Conservation (phyloP, 2,113 vertebrate species). For the Chloropsis cyanopogon region DNA sequence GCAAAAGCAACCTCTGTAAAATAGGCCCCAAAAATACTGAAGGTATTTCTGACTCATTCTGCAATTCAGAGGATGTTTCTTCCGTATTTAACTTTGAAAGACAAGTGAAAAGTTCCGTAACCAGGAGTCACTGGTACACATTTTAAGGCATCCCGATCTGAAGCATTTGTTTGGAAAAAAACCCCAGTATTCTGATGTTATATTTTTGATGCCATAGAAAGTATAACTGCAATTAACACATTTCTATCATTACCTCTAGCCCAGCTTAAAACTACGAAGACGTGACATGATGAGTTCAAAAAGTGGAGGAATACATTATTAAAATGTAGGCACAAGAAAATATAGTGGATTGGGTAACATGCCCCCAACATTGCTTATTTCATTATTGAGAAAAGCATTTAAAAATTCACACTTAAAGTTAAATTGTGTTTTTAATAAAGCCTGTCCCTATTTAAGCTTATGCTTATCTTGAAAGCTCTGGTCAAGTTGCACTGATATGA, state of each 20-base stretch:
- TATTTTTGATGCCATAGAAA: background rate
- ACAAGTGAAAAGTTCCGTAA: background rate
- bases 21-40: background rate
- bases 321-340: background rate
- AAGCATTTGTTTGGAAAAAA: background rate
- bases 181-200: background rate
- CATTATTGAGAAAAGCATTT: background rate
- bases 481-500: background rate
- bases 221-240: background rate
- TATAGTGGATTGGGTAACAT: background rate
- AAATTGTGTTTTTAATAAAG: background rate
- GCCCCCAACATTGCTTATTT: background rate
- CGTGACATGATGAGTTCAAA: background rate
- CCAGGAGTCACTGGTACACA: background rate
- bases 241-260: background rate
- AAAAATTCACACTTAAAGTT: background rate
- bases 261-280: background rate
- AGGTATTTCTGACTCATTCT: slow-evolving; percentile 48
- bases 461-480: background rate
- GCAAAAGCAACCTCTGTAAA: slow-evolving; percentile 25
- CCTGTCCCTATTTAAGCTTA: background rate
- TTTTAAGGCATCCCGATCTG: background rate
- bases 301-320: background rate
- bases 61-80: slow-evolving; percentile 32
- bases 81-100: background rate